Percentiles rank a stretch among this genome's conserved stretches.
Evolutionary conservation across 1,140 invertebrate genomes (phyloP).

Genomic region (Cecropterus lyciades): DNA sequence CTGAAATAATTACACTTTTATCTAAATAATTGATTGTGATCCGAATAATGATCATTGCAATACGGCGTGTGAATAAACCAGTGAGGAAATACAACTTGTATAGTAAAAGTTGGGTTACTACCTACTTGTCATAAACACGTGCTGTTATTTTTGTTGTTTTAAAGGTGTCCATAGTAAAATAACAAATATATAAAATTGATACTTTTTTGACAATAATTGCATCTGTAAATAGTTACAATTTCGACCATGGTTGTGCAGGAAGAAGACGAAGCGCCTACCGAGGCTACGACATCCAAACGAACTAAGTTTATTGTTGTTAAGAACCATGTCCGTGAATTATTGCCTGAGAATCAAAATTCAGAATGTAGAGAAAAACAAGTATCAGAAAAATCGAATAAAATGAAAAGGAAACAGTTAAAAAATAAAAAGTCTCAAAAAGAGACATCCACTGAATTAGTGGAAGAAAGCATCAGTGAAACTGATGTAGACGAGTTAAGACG

Average conservation of each 20-base stretch:
- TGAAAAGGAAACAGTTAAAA: conserved; percentile 7
- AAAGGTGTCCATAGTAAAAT: too few relatives aligned
- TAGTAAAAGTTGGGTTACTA: too few relatives aligned
- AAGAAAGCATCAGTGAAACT: conserved; percentile 43
- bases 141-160: too few relatives aligned
- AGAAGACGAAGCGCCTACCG: conserved; percentile 40
- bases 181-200: too few relatives aligned
- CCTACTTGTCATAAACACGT: too few relatives aligned
- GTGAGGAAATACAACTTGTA: too few relatives aligned
- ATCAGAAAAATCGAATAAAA: neutral
- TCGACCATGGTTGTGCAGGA: conserved; percentile 53
- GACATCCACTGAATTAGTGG: neutral
- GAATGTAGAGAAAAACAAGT: conserved; percentile 7
- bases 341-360: neutral
- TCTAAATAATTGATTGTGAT: too few relatives aligned
- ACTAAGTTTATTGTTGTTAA: conserved; percentile 57
- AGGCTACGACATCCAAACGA: conserved; percentile 37
- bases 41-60: too few relatives aligned
- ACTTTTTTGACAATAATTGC: neutral
- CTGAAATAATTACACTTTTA: too few relatives aligned
- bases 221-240: conserved; percentile 4
- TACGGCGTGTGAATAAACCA: too few relatives aligned
- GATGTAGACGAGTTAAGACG: conserved; percentile 62
- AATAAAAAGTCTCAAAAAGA: conserved; percentile 19
- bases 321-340: conserved; percentile 59